A percentile compares a stretch with the other conserved stretches of the same genome.
Conservation (phyloP, 2,888 invertebrate species). For the Nemoura dubitans region DNA sequence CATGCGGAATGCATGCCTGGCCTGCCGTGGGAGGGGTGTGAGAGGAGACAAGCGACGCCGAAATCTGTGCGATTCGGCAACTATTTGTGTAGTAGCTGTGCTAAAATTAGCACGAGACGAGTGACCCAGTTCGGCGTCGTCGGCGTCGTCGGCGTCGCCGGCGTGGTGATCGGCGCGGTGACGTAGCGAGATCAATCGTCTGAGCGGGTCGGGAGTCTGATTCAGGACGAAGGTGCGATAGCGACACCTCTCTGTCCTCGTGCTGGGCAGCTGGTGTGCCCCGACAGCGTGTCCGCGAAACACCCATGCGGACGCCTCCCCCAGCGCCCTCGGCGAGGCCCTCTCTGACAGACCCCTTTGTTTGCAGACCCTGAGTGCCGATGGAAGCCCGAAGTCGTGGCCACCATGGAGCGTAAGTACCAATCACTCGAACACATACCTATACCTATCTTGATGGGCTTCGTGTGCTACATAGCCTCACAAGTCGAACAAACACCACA, state of each 20-base stretch:
- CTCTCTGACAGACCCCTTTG: neutral
- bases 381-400: neutral
- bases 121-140: conserved; percentile 4
- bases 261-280: neutral
- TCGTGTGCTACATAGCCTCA: too few species aligned
- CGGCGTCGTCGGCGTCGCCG: neutral
- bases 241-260: too few species aligned
- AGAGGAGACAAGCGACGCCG: neutral
- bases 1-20: conserved; percentile 4
- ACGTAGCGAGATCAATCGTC: neutral
- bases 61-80: neutral
- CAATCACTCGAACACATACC: neutral
- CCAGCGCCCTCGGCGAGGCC: neutral
- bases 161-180: neutral
- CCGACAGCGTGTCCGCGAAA: neutral
- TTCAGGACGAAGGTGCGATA: neutral
- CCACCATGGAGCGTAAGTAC: conserved; percentile 4
- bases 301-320: too few species aligned
- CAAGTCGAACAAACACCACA: too few species aligned
- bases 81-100: conserved; percentile 7
- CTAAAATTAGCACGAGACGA: conserved; percentile 4
- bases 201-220: neutral
- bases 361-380: neutral
- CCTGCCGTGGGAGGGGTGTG: neutral
- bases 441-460: too few species aligned